Conservation (phyloP, 2,797 vertebrate genomes). For the Pangasius mekongensis region DNA sequence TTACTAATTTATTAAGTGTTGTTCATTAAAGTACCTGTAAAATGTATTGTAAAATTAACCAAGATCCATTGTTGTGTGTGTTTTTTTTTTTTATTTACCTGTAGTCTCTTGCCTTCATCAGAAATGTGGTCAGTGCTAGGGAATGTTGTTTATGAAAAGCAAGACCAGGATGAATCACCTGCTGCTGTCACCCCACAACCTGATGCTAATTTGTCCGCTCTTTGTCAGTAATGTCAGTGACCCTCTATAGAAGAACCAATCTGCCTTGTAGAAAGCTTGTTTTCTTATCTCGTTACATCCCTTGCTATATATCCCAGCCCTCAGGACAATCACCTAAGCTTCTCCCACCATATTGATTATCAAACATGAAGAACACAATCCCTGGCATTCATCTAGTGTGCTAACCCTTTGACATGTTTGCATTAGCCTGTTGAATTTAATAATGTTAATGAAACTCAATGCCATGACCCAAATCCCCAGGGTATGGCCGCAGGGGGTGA, state of each 20-base stretch:
- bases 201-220: not conserved
- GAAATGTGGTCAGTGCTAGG: not conserved
- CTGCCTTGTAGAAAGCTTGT: not conserved
- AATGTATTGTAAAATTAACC: not conserved
- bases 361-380: not conserved
- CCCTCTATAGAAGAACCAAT: conserved; percentile 7
- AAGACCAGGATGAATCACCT: not conserved
- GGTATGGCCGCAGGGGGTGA: not conserved
- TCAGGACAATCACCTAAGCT: not conserved
- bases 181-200: not conserved
- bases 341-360: not conserved
- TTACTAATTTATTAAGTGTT: not conserved
- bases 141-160: not conserved
- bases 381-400: not conserved
- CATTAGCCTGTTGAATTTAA: conserved; percentile 32
- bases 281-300: not conserved
- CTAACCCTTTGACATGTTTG: conserved; percentile 36
- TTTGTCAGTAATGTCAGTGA: not conserved
- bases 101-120: not conserved
- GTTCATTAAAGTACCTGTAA: not conserved
- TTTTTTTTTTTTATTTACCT: not conserved
- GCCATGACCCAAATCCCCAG: conserved; percentile 3
- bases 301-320: not conserved
- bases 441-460: conserved; percentile 11
- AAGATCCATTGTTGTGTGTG: no score